Percentiles rank a stretch among this genome's conserved stretches.
Conservation (phyloP, 2,797 vertebrate genomes). For the Galago senegalensis region DNA sequence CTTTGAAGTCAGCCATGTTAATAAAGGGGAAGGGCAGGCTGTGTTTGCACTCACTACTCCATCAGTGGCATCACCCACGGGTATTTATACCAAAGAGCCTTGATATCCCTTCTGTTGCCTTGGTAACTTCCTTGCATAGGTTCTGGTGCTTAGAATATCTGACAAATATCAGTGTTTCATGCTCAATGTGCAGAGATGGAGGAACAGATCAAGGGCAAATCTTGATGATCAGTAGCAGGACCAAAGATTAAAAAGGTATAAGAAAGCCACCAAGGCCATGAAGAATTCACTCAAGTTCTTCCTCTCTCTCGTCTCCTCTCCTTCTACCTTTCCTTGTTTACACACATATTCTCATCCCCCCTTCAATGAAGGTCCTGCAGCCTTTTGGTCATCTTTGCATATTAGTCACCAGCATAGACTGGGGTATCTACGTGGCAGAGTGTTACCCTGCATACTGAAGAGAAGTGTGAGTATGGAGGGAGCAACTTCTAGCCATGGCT, state of each 20-base stretch:
- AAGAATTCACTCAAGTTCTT: constrained; percentile 55
- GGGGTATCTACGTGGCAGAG: neutral
- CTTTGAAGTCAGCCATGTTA: constrained; percentile 75
- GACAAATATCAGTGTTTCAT: constrained; percentile 67
- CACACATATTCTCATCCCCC: neutral
- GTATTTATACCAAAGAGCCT: constrained; percentile 80
- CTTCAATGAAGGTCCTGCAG: neutral
- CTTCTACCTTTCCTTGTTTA: neutral
- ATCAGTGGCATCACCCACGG: constrained; percentile 25
- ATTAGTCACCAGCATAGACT: neutral
- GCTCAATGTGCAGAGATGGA: constrained; percentile 79
- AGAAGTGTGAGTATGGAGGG: neutral
- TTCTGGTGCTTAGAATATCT: constrained; percentile 82
- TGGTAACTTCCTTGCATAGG: constrained; percentile 83
- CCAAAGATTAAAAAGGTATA: constrained; percentile 70
- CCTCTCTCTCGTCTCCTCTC: neutral
- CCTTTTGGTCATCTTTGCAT: neutral
- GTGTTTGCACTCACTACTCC: constrained; percentile 45
- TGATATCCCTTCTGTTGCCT: constrained; percentile 76
- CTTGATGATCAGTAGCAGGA: constrained; percentile 68
- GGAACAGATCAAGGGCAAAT: constrained; percentile 81
- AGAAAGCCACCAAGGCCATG: constrained; percentile 60
- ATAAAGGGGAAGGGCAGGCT: neutral
- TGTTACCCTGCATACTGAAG: neutral
- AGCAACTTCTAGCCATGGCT: neutral